These are phyloP conservation scores for Chitala chitala DNA, from an alignment of 2,113 vertebrate species.

Conservation along the genomic window DNA sequence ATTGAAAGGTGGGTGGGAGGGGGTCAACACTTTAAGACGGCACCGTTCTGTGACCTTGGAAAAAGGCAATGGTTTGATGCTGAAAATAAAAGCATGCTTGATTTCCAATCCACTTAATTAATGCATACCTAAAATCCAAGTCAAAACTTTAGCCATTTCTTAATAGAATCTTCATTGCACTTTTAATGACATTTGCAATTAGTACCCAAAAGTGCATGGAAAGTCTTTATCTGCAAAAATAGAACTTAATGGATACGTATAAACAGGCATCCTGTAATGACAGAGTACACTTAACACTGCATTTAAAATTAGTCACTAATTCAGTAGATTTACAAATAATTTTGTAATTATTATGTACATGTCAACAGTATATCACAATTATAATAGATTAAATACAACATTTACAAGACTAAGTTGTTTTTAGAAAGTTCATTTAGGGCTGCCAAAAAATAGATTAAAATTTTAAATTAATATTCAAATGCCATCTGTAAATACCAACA, in stretches of 20 bases:
- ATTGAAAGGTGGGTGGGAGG: neutral
- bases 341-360: too few species aligned
- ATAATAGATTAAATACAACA: neutral
- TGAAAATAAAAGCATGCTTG: neutral
- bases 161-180: constrained; percentile 55
- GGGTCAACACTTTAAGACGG: neutral
- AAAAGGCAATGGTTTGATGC: neutral
- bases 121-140: neutral
- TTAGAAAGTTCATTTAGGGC: neutral
- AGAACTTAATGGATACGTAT: too few species aligned
- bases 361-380: too few species aligned
- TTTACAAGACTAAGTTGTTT: neutral
- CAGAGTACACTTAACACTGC: too few species aligned
- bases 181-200: constrained; percentile 47
- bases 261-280: too few species aligned
- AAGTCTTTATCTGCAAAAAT: too few species aligned
- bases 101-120: neutral
- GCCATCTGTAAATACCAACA: too few species aligned
- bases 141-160: constrained; percentile 34
- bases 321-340: too few species aligned
- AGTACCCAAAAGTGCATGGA: too few species aligned
- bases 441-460: neutral
- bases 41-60: neutral
- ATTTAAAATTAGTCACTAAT: too few species aligned
- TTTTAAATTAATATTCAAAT: neutral